Conservation (phyloP, 2,888 invertebrate genomes). For the Tanypteryx hageni region DNA sequence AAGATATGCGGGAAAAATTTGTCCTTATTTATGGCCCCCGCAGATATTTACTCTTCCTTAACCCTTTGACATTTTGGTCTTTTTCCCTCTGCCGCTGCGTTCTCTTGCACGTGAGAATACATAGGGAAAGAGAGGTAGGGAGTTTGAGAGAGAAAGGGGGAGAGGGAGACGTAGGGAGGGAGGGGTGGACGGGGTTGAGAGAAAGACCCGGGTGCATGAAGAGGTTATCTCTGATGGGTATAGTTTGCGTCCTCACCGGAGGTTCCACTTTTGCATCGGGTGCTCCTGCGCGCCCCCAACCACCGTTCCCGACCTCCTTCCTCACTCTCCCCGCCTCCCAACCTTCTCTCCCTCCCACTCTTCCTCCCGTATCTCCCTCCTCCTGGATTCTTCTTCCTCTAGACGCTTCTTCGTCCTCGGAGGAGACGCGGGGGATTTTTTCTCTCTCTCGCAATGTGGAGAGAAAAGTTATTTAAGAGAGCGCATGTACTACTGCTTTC, state of each 20-base stretch:
- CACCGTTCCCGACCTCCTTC: not conserved
- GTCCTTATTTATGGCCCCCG: constrained; percentile 57
- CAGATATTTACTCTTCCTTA: constrained; percentile 53
- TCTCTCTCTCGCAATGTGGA: not conserved
- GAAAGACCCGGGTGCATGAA: constrained; percentile 46
- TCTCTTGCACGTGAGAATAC: not conserved
- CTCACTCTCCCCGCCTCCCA: not conserved
- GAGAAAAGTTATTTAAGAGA: constrained; percentile 21
- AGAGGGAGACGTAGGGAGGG: not conserved
- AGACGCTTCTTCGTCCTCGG: constrained; percentile 6
- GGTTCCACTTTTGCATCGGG: constrained; percentile 24
- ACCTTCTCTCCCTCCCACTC: too few species aligned
- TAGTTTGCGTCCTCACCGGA: not conserved
- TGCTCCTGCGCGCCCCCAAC: constrained; percentile 1
- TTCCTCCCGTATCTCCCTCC: not conserved
- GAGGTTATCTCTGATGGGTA: constrained; percentile 48
- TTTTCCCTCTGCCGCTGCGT: not conserved
- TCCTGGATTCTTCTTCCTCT: not conserved
- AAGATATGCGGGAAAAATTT: constrained; percentile 51
- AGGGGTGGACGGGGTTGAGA: not conserved
- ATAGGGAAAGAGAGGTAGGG: not conserved
- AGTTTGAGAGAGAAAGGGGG: not conserved
- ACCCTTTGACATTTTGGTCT: constrained; percentile 52
- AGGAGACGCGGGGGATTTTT: constrained; percentile 39
- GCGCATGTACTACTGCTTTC: constrained; percentile 4